Evolutionary conservation across 2,888 invertebrate genomes (phyloP), one percentile per base, ranked within the genome.

Genomic region (Bhutanitis thaidina): DNA sequence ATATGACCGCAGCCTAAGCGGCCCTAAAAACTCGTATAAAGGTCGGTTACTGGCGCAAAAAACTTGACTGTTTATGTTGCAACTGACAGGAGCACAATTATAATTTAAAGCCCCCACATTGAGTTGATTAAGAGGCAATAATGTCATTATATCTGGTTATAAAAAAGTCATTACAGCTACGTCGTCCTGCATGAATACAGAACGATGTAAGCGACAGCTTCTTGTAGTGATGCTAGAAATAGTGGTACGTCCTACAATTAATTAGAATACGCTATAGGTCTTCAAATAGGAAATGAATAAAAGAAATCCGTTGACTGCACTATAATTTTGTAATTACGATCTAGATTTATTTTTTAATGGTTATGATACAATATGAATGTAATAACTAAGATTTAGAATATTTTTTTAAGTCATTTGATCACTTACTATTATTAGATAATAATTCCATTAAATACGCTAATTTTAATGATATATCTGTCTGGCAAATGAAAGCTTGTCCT

Each of bases 51-150:
- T 25, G 39, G 13, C 13, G 52, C 58, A 62, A 62, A 63, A 62
- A 61, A 35, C 46, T 38, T 16, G 35, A 46, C 46, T 52, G 52
- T 47, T 52, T 52, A 52, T 56, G 60, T 58, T 43, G 56, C 58
- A 65, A 62, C 57, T 59, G 63, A 62, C 61, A 56, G 56, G 32
- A 43, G 35, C 52, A 57, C 59, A 58, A 60, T 60, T 61, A 61
- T 59, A 61, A 57, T 60, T 58, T 61, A 59, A 57, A 64, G 77
- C 67, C 80, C 82, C 67, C 85, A 81, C 83, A 76, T 74, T 57
- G 63, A 56, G 80, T 69, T 79, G 76, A 84, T 82, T 83, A 81
- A 74, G 81, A 80, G 74, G 76, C 74, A 71, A 79, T 84, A 84
- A 83, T 77, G 73, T 68, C 77, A 80, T 82, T 79, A 81, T 71